Base-by-base conservation (phyloP, 2,113 vertebrate genomes). In the Tamias sibiricus region DNA sequence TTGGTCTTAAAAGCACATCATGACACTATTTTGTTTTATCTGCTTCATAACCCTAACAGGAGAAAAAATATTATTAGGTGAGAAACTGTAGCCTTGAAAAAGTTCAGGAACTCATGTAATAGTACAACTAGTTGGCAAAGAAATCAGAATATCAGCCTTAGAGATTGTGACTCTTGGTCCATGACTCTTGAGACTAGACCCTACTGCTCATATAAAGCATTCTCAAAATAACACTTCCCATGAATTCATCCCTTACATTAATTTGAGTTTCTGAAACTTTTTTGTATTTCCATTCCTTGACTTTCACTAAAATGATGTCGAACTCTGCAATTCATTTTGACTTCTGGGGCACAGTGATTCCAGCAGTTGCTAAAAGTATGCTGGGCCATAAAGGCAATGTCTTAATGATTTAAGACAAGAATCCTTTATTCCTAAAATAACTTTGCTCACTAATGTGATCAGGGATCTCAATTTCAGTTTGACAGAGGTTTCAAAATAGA, bases 401-500 rank as follows among this genome's bases (percentile, higher is more conserved):
- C 90, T 96, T 94, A 92, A 95, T 95, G 84, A 97, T 95, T 94
- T 92, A 96, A 96, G 94, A 95, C 96, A 97, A 97, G 95, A 95
- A 90, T 94, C 80, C 72, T 98, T 97, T 95, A 95, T 96, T 97
- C 94, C 89, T 95, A 95, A 97, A 98, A 96, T 96, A 97, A 98
- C 95, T 86, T 90, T 95, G 83, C 95, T 95, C 92, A 85, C 90
- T 96, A 85, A 95, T 96, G 96, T 95, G 93, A 97, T 97, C 97
- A 95, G 87, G 66, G 81, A 96, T 81, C 94, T 97, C 94, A 85
- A 90, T 97, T 97, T 97, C 88, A 96, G 86, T 95, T 95, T 98
- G 97, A 97, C 94, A 92, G 92, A 95, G 68, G 84, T 95, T 97
- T 96, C 95, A 97, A 98, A 97, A 94, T 96, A 96, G 97, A 97